Evolutionary conservation across 2,888 invertebrate genomes (phyloP).

Genomic region (Bembecia ichneumoniformis): DNA sequence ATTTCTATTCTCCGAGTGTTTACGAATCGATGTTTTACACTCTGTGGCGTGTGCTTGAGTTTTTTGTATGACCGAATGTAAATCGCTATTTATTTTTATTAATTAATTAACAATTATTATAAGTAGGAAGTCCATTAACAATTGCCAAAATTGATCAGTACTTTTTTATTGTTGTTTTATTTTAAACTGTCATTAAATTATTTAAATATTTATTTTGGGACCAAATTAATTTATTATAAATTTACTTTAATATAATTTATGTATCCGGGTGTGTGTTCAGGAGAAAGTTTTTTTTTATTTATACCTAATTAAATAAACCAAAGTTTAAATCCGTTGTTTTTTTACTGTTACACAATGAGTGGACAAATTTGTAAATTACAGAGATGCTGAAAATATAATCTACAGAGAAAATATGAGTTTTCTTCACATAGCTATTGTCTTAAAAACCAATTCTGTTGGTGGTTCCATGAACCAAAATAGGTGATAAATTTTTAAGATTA

Average conservation of each 20-base stretch:
- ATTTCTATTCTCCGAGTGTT: constrained; percentile 33
- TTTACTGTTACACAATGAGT: constrained; percentile 48
- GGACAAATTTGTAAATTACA: constrained; percentile 46
- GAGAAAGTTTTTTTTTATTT: constrained; percentile 63
- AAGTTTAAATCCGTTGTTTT: constrained; percentile 65
- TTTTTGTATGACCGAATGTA: constrained; percentile 50
- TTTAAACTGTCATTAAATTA: constrained; percentile 58
- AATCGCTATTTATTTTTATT: constrained; percentile 57
- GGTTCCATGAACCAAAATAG: too few species aligned
- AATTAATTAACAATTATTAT: constrained; percentile 55
- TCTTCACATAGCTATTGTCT: not conserved
- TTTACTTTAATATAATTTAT: constrained; percentile 52
- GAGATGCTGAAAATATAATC: constrained; percentile 51
- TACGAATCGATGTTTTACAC: constrained; percentile 30
- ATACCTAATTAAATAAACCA: constrained; percentile 71
- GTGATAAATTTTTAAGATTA: too few species aligned
- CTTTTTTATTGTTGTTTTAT: constrained; percentile 55
- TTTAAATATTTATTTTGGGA: constrained; percentile 70
- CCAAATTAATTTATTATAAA: constrained; percentile 71
- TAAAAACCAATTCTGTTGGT: too few species aligned
- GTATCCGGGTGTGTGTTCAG: constrained; percentile 64
- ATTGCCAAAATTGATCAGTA: constrained; percentile 71
- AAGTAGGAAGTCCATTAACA: constrained; percentile 61
- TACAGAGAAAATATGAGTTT: constrained; percentile 41
- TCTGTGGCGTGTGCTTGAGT: constrained; percentile 35